These are phyloP conservation scores for Trachelus tabidus DNA, from an alignment of 2,888 invertebrate genomes.

Conservation along the genomic window DNA sequence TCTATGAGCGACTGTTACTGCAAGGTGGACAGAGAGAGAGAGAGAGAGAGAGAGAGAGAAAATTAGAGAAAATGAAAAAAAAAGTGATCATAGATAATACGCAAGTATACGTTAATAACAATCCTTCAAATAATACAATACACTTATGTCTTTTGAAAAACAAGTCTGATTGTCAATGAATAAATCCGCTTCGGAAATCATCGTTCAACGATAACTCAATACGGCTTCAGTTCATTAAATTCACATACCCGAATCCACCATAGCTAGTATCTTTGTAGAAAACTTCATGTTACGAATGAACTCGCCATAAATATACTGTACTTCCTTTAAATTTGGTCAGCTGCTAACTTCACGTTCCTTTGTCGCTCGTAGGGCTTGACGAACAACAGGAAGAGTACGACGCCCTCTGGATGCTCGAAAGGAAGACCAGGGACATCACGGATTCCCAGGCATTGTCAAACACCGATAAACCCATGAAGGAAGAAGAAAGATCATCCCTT, in stretches of 20 bases:
- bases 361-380: constrained; percentile 15
- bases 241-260: neutral
- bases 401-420: constrained; percentile 42
- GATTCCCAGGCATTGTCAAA: constrained; percentile 7
- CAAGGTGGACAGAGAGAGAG: neutral
- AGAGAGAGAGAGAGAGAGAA: neutral
- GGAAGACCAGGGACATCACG: constrained; percentile 31
- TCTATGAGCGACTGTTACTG: neutral
- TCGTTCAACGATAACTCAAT: neutral
- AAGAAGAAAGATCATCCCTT: neutral
- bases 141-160: neutral
- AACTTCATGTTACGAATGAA: neutral
- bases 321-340: constrained; percentile 13
- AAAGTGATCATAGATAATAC: neutral
- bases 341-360: neutral
- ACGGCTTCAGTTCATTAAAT: neutral
- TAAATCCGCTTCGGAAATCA: neutral
- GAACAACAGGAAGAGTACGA: constrained; percentile 34
- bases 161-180: neutral
- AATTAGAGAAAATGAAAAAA: neutral
- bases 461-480: neutral
- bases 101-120: neutral
- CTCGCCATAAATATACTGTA: neutral
- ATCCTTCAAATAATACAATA: neutral
- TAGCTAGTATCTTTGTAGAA: neutral